These are phyloP conservation scores for Trogon melanurus DNA, from an alignment of 2,113 vertebrate genomes.

Conservation along the genomic window DNA sequence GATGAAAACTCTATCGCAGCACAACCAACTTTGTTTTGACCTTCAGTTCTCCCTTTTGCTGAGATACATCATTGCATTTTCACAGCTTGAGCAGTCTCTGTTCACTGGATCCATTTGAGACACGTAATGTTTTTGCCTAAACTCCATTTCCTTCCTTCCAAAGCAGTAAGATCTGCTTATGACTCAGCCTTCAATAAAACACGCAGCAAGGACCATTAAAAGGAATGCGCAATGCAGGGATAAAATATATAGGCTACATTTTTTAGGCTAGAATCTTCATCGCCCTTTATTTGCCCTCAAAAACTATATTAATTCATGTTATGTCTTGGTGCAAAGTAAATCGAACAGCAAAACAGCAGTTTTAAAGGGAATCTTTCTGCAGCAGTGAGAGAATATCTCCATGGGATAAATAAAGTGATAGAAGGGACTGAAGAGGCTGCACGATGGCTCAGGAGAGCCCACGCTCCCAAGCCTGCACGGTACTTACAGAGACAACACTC, in stretches of 20 bases:
- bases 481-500: not conserved
- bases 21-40: not conserved
- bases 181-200: conserved; percentile 61
- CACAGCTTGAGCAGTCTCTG: conserved; percentile 20
- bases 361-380: not conserved
- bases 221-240: not conserved
- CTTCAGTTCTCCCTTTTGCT: not conserved
- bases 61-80: not conserved
- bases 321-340: not conserved
- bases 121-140: not conserved
- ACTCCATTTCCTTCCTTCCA: conserved; percentile 24
- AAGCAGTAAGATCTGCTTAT: conserved; percentile 27
- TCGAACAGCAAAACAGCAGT: not conserved
- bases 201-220: conserved; percentile 39
- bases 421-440: not conserved
- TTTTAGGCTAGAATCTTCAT: not conserved
- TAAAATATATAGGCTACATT: not conserved
- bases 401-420: not conserved
- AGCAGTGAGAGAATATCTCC: not conserved
- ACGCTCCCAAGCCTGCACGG: fast-evolving
- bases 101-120: conserved; percentile 19
- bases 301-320: not conserved
- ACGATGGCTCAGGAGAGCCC: not conserved
- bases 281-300: conserved; percentile 1
- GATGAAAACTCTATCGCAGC: not conserved